Evolutionary conservation across 2,113 vertebrate species (phyloP), one percentile per base, ranked within the genome.

Genomic region (Apodemus speciosus): DNA sequence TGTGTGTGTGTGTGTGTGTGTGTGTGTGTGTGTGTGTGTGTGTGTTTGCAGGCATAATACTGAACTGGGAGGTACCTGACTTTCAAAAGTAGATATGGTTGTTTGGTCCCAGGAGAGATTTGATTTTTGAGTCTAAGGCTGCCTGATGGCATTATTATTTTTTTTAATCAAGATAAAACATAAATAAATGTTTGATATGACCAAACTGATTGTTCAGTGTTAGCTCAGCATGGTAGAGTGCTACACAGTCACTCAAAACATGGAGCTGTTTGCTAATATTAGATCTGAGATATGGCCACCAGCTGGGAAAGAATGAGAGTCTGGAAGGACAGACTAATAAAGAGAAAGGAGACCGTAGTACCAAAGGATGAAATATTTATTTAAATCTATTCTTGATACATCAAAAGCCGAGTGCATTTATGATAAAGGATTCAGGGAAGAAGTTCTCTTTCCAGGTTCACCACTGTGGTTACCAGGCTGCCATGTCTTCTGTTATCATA

Each of bases 281-380:
- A 88, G 35, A 79, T 72, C 77, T 79, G 46, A 43, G 18, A 40
- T 43, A 27, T 32, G 5, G 40, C 30, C 84, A 60, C 8, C 18
- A 53, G 62, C 4, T 79, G 72, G 81, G n/a, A 18, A 83, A 84
- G 62, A 71, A 85, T 4, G 2, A 3, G 9, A 58, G 5, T 25
- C 25, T 66, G 68, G 64, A 62, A 92, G 85, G 9, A 30, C 38
- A 25, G 18, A 11, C 25, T 16, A 5, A 38, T 27, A 81, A 66
- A 89, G 21, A 91, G 32, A 85, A 89, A 96, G 95, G 88, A 96
- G 62, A 94, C 95, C 91, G 93, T 87, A 86, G 73, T 91, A 96
- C 97, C 97, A 97, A 98, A 98, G 97, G 96, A 97, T 98, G 97
- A 97, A 94, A 96, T 79, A 96, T 95, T 98, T 98, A 98, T 98